These are phyloP conservation scores for Monochamus alternatus DNA, from an alignment of 2,888 invertebrate genomes.

Conservation along the genomic window DNA sequence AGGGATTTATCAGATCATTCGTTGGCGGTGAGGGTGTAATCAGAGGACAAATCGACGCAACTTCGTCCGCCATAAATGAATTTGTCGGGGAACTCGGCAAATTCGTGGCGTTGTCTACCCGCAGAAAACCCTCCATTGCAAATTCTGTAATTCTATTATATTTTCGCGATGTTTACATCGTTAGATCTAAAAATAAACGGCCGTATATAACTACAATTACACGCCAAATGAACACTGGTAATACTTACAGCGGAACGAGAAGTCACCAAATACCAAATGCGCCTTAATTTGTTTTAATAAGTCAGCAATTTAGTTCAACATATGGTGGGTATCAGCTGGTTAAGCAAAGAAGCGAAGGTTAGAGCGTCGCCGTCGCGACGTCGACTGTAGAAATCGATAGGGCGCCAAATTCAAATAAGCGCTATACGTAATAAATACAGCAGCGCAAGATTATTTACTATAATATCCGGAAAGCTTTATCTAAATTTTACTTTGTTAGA, in stretches of 20 bases:
- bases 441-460: too few relatives aligned
- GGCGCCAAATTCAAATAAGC: conserved; percentile 31
- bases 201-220: not conserved
- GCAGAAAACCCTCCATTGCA: conserved; percentile 57
- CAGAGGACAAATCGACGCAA: conserved; percentile 69
- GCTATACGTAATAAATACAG: too few relatives aligned
- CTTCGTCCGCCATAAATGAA: conserved; percentile 68
- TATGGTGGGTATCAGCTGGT: conserved; percentile 47
- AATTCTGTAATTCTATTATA: conserved; percentile 14
- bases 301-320: conserved; percentile 36
- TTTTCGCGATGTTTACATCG: not conserved
- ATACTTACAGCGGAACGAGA: conserved; percentile 9
- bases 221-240: too few relatives aligned
- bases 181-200: conserved; percentile 19
- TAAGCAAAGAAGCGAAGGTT: conserved; percentile 37
- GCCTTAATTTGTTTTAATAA: conserved; percentile 43
- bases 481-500: too few relatives aligned
- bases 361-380: conserved; percentile 49
- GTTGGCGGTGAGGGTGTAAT: conserved; percentile 71
- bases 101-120: conserved; percentile 53
- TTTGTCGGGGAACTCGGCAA: conserved; percentile 65
- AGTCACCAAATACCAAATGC: not conserved
- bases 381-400: conserved; percentile 29
- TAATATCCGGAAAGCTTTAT: too few relatives aligned
- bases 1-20: conserved; percentile 68